A percentile compares a stretch with the other conserved stretches of the same genome.
phyloP scores from a whole-genome alignment of 2,113 vertebrate species.

The Dicrurus megarhynchus region DNA sequence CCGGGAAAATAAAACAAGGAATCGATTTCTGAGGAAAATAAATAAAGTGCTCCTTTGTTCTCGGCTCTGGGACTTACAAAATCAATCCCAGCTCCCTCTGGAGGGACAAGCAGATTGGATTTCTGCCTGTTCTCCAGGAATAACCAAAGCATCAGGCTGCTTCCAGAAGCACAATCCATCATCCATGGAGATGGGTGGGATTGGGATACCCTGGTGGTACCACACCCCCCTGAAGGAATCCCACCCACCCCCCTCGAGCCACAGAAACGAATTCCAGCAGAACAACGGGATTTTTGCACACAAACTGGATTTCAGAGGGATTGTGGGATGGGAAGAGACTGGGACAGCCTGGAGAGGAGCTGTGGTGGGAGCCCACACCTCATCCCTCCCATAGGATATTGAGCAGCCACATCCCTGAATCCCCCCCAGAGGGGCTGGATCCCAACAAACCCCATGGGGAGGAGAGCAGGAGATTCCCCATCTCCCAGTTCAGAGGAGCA shows the following conservation, averaged over 20 bases:
- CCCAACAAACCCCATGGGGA: fast-evolving
- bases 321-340: background rate
- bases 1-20: background rate
- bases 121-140: background rate
- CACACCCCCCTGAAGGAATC: fast-evolving
- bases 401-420: background rate
- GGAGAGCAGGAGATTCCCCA: background rate
- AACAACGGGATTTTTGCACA: fast-evolving
- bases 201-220: fast-evolving
- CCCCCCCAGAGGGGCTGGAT: background rate
- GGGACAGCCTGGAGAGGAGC: background rate
- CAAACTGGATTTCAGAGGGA: background rate
- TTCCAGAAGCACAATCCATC: background rate
- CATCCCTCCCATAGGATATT: fast-evolving
- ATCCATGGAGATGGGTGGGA: fast-evolving
- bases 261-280: background rate
- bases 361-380: fast-evolving
- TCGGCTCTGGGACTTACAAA: background rate
- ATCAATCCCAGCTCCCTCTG: background rate
- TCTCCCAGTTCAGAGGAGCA: background rate
- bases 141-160: background rate
- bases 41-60: background rate
- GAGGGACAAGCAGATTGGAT: background rate
- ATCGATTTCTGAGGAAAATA: background rate
- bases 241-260: background rate